phyloP scores from a whole-genome alignment of 2,113 vertebrate genomes.

The Puffinus mauretanicus region DNA sequence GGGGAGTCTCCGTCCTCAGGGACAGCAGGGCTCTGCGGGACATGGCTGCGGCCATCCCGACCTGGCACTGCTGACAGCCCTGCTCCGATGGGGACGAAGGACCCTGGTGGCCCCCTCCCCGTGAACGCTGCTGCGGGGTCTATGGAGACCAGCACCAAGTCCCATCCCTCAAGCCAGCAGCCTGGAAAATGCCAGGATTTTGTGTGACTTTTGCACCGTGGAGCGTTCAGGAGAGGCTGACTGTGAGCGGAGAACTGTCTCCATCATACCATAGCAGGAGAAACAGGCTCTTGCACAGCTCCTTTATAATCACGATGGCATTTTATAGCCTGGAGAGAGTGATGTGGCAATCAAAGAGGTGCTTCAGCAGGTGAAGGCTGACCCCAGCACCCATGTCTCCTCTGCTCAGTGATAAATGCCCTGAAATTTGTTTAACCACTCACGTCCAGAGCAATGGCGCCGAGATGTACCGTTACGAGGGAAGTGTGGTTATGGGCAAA shows the following conservation, averaged over 20 bases:
- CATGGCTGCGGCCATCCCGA: accelerated
- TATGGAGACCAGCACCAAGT: not conserved
- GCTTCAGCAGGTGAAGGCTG: not conserved
- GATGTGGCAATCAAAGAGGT: too few species aligned
- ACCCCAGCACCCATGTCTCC: not conserved
- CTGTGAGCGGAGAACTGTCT: not conserved
- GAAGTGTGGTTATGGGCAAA: not conserved
- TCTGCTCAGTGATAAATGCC: not conserved
- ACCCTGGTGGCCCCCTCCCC: not conserved
- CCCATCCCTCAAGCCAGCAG: not conserved
- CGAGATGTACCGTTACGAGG: not conserved
- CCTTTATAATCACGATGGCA: too few species aligned
- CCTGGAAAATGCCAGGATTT: not conserved
- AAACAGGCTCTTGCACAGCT: not conserved
- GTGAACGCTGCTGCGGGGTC: accelerated
- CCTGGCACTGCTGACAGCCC: not conserved
- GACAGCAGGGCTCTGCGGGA: accelerated
- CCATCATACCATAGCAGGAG: accelerated
- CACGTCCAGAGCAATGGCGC: not conserved
- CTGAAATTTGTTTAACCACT: not conserved
- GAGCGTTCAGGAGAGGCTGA: not conserved
- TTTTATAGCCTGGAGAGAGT: not conserved
- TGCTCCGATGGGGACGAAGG: accelerated
- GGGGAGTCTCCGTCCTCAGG: not conserved
- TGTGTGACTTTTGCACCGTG: not conserved